Percentiles rank a stretch among this genome's conserved stretches.
These are phyloP conservation scores for Heliconius aoede DNA, from an alignment of 2,888 invertebrate genomes.

Conservation along the genomic window DNA sequence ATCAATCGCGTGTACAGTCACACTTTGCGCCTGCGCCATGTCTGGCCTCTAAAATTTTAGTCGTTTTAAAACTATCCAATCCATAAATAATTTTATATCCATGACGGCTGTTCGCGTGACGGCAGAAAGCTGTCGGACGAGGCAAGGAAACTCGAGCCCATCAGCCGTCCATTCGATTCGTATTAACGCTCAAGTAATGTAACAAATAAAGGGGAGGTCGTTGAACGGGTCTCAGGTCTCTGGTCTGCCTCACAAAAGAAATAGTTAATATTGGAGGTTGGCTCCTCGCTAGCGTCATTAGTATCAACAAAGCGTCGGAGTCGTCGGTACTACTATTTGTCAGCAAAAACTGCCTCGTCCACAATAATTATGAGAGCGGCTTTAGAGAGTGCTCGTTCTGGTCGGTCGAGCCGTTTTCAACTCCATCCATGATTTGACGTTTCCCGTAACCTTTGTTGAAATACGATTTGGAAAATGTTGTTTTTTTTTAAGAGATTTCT, in stretches of 20 bases:
- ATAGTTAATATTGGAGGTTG: slow-evolving; percentile 81
- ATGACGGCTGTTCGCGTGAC: slow-evolving; percentile 75
- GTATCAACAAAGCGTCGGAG: slow-evolving; percentile 79
- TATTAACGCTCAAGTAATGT: slow-evolving; percentile 75
- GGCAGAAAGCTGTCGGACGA: slow-evolving; percentile 64
- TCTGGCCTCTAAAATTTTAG: slow-evolving; percentile 31
- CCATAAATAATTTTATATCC: slow-evolving; percentile 71
- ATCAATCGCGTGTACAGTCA: too few species aligned
- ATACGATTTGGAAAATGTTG: slow-evolving; percentile 64
- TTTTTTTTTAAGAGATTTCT: neutral
- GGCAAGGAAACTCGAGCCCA: slow-evolving; percentile 76
- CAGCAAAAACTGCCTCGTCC: slow-evolving; percentile 83
- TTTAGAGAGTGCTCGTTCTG: slow-evolving; percentile 79
- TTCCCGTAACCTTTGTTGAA: slow-evolving; percentile 71
- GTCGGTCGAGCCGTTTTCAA: slow-evolving; percentile 78
- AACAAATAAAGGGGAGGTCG: slow-evolving; percentile 79
- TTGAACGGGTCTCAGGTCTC: slow-evolving; percentile 56
- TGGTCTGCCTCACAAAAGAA: slow-evolving; percentile 72
- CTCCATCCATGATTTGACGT: slow-evolving; percentile 81
- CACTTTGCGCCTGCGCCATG: too few species aligned
- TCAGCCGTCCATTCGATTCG: slow-evolving; percentile 77
- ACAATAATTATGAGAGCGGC: slow-evolving; percentile 83
- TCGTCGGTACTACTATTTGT: slow-evolving; percentile 82
- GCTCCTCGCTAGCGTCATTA: slow-evolving; percentile 78
- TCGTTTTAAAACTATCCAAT: slow-evolving; percentile 53